Base-by-base conservation (phyloP, 2,113 vertebrate genomes). In the Rhynchopsitta pachyrhyncha region DNA sequence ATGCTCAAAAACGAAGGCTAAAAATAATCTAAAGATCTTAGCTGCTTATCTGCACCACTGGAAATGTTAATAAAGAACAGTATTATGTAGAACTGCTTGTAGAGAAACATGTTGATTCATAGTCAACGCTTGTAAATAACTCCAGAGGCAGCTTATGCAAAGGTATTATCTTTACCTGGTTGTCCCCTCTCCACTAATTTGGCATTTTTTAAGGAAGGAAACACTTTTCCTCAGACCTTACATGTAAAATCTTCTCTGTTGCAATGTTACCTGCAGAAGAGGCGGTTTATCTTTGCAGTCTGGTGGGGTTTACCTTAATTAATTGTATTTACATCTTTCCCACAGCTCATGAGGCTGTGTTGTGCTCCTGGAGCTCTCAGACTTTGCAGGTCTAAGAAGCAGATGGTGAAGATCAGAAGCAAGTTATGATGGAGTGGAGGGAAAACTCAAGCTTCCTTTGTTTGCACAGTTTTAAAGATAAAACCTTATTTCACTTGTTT, bases 11-110 rank as follows among this genome's bases (percentile, higher is more conserved):
- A 81, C 47, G 18, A 79, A 44, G 27, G 33, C 73, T 92, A 89
- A 91, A 96, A 90, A 42, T 92, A 90, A 52, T 90, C 11, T 55
- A 33, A 86, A 84, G 82, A 63, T 50, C n/a, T 87, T 83, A 71
- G 9, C 37, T 82, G 53, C 59, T 85, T 64, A 70, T 66, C 33
- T 67, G 17, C 24, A 50, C 33, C 39, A 47, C 50, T 90, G 68
- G 50, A 90, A 74, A 44, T 59, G 24, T 70, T 85, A 87, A 64
- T 86, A 75, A 93, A 62, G n/a, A 85, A 16, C 53, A 42, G 15
- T 59, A 16, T 88, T 90, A 50, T 44, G 52, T 75, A 69, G 42
- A 84, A 60, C 55, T 77, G 35, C 50, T 46, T 86, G n/a, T 46
- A n/a, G 11, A 79, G 66, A 91, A 71, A 55, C 42, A 23, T 44